These are phyloP conservation scores for Gnathonemus echidnorhynchus DNA, from an alignment of 2,113 vertebrate species.

Conservation along the genomic window DNA sequence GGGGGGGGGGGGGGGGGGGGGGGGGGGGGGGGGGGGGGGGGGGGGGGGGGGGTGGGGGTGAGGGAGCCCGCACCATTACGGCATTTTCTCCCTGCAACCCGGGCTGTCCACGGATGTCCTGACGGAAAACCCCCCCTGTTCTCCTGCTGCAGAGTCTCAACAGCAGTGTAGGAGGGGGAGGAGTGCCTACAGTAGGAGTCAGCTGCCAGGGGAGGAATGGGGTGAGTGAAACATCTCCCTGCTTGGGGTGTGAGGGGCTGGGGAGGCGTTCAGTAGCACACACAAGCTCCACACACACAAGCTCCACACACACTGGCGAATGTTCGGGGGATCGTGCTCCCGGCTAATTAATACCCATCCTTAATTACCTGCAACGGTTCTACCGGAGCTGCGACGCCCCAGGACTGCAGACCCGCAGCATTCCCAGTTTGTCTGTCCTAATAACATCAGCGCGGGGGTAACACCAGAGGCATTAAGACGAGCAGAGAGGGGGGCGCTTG, in stretches of 20 bases:
- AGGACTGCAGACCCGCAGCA: neutral
- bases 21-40: no score
- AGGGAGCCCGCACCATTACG: neutral
- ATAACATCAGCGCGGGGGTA: neutral
- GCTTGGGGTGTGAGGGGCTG: neutral
- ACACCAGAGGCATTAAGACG: neutral
- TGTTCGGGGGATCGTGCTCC: neutral
- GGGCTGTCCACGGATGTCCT: neutral
- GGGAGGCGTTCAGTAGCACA: neutral
- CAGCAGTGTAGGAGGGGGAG: constrained; percentile 44
- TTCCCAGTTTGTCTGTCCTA: neutral
- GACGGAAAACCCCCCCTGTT: neutral
- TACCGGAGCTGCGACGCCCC: neutral
- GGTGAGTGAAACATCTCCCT: constrained; percentile 40
- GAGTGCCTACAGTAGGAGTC: neutral
- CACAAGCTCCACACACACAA: no score
- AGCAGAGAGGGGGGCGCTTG: neutral
- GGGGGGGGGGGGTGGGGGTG: neutral
- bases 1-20: no score
- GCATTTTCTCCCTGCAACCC: neutral
- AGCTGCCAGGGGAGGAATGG: constrained; percentile 52
- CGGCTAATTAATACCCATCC: neutral
- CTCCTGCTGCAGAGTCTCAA: constrained; percentile 52
- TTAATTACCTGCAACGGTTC: neutral
- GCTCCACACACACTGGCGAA: neutral